Evolutionary conservation across 2,888 invertebrate species (phyloP).

Genomic region (Euzophera pinguis): DNA sequence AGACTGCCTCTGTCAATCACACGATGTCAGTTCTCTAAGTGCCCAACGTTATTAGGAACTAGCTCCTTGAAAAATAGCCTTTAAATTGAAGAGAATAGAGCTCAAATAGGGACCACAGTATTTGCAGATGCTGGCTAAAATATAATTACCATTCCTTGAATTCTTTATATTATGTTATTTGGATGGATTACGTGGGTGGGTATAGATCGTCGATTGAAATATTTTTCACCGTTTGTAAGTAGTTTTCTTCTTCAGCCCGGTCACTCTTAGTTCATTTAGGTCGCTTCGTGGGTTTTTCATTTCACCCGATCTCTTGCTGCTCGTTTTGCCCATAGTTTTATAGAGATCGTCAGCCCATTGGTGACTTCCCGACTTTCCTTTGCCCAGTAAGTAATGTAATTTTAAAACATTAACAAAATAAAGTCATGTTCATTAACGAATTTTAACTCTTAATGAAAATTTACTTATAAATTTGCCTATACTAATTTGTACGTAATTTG

Average conservation of each 20-base stretch:
- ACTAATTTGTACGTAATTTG: conserved; percentile 18
- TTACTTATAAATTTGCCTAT: conserved; percentile 28
- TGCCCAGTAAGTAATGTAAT: too few relatives aligned
- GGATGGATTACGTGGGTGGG: neutral
- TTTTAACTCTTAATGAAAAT: conserved; percentile 36
- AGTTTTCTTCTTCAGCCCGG: too few relatives aligned
- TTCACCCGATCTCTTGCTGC: too few relatives aligned
- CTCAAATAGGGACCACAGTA: conserved; percentile 7
- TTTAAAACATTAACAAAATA: too few relatives aligned
- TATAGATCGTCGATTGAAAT: too few relatives aligned
- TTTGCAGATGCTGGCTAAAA: too few relatives aligned
- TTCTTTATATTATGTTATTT: conserved; percentile 10
- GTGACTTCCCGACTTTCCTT: too few relatives aligned
- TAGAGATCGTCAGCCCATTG: too few relatives aligned
- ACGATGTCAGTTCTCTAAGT: conserved; percentile 29
- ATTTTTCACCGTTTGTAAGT: too few relatives aligned
- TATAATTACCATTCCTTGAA: conserved; percentile 16
- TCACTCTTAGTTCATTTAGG: too few relatives aligned
- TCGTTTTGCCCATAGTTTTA: too few relatives aligned
- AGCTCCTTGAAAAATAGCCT: neutral
- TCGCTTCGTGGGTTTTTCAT: too few relatives aligned
- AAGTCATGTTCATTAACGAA: neutral
- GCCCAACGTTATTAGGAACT: conserved; percentile 15
- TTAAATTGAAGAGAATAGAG: conserved; percentile 1
- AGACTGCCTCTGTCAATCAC: conserved; percentile 37